Evolutionary conservation across 2,888 invertebrate genomes (phyloP), one percentile per base, ranked within the genome.

Genomic region (Balanococcus diminutus): DNA sequence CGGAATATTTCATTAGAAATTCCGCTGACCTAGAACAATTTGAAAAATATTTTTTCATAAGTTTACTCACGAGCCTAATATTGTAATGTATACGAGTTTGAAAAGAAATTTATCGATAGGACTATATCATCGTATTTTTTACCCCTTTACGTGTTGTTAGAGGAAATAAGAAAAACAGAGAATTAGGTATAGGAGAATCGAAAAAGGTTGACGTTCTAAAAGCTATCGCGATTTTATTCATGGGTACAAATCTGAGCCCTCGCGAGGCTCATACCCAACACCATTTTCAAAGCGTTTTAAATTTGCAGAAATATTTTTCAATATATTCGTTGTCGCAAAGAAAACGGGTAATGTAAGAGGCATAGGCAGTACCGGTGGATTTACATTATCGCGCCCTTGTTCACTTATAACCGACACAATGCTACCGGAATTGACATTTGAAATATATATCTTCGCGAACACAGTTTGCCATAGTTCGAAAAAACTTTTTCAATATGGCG

Each of bases 1-100:
- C 96, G 95, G 93, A 97, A 98, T 91, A 97, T 97, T 92, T 97
- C 97, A 90, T 96, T 96, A 91, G 96, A 96, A 90, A 97, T 97
- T 90, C 97, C 97, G 91, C 97, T 97, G 90, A 97, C 97, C 96
- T 96, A 91, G 84, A 91, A 91, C 88, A 89, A 88, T 88, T 86
- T 87, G 87, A 85, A 81, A 81, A 36, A 61, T 82, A 67, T 82
- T 39, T 51, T 51, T 42, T 31, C 22, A 36, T 42, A 42, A 11
- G 6, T 8, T 1, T 22, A 56, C 22, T 22, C 22, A 82, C 46
- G 81, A 36, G 0, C n/a, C n/a, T n/a, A n/a, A n/a, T n/a, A n/a
- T n/a, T n/a, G n/a, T n/a, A n/a, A n/a, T n/a, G n/a, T 39, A n/a
- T 39, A 9, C 31, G 72, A 3, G 5, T n/a, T 16, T 3, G 32